These are phyloP conservation scores for Drosophila paranaensis DNA, from an alignment of 2,888 invertebrate genomes.

Conservation along the genomic window DNA sequence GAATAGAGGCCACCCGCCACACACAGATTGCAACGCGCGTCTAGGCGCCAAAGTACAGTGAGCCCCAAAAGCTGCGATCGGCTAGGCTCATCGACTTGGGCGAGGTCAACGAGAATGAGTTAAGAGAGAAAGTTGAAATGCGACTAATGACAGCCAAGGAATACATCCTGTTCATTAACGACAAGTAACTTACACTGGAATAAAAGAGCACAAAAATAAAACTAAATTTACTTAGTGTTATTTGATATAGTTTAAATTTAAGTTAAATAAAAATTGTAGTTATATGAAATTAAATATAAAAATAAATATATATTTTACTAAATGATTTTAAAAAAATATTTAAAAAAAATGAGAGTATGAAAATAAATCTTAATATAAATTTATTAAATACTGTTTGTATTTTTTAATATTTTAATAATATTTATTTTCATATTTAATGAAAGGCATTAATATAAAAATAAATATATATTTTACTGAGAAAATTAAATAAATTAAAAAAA, in stretches of 20 bases:
- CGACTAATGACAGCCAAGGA: constrained; percentile 5
- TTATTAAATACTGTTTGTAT: no score
- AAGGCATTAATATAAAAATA: no score
- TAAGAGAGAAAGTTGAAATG: constrained; percentile 43
- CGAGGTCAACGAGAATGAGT: constrained; percentile 38
- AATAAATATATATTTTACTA: background rate
- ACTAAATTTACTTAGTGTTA: background rate
- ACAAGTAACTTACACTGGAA: constrained; percentile 14
- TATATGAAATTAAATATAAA: background rate
- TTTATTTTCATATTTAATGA: no score
- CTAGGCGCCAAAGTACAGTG: constrained; percentile 45
- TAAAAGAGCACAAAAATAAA: background rate
- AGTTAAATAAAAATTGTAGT: no score
- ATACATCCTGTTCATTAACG: constrained; percentile 30
- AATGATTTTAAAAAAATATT: no score
- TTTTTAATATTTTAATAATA: no score
- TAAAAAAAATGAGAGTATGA: no score
- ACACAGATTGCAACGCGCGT: constrained; percentile 16
- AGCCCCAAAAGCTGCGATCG: constrained; percentile 8
- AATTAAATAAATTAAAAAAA: background rate
- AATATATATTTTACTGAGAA: background rate
- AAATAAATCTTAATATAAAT: no score
- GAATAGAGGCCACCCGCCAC: constrained; percentile 27
- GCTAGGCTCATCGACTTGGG: background rate
- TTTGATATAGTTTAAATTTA: background rate